Base-by-base conservation (phyloP, 2,888 invertebrate genomes). In the Temnothorax ravouxi region DNA sequence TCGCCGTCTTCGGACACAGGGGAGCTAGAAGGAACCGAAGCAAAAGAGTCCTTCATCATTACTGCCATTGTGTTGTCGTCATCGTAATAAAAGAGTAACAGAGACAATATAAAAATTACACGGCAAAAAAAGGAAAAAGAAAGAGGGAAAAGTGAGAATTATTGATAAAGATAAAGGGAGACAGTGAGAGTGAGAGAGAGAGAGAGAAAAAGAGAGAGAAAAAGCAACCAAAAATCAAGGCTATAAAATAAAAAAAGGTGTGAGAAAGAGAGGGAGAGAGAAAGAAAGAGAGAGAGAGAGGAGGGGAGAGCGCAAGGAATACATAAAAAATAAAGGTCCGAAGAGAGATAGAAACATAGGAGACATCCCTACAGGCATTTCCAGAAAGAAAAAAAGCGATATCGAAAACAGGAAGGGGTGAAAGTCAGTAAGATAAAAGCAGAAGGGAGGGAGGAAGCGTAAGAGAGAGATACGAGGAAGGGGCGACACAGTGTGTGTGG, bases 1-100 rank as follows among this genome's bases (percentile, higher is more conserved):
- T 91, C 91, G 92, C 89, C 90, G 93, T 93, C 93, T 93, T 92
- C 91, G 93, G 92, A 91, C 89, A 89, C 90, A 87, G 85, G 83
- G 79, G 47, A 88, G 76, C 79, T 76, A 74, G 56, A 72, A 84
- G 91, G 88, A 89, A 79, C 81, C 80, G 69, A 84, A 77, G 15
- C 83, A 64, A 81, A 47, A 80, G 82, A 61, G 62, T 25, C 62
- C 71, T 81, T 52, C 56, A 54, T 77, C 15, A 41, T 47, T 47
- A 66, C 38, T 54, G 11, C 50, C 74, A 41, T 47, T 44, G 50
- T 34, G 50, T 41, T 50, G 38, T 41, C 38, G 54, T 80, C 69
- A 25, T 8, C 18, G 50, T 44, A 29, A 5, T 29, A 21, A 56
- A 2, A 67, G 21, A 66, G 38, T 6, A 8, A 38, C 9, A 41